These are phyloP conservation scores for Hypomecis atomaria DNA, from an alignment of 2,888 invertebrate genomes.

Conservation along the genomic window DNA sequence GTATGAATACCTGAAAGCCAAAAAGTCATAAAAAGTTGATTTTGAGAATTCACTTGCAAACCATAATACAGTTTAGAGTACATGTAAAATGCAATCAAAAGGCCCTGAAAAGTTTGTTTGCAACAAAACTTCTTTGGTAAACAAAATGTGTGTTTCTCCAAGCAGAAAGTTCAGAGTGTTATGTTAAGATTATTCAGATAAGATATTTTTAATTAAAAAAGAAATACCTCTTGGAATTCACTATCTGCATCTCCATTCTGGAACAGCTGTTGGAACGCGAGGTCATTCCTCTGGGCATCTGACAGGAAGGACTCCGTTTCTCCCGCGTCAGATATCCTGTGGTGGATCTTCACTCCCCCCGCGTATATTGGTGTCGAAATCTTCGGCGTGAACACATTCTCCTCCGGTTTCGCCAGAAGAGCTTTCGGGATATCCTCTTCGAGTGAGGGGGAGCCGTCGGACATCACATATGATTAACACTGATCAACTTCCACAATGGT, in stretches of 20 bases:
- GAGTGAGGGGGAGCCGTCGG: conserved; percentile 82
- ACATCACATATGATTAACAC: conserved; percentile 69
- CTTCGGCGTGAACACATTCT: conserved; percentile 79
- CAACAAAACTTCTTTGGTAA: too few relatives aligned
- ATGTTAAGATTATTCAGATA: too few relatives aligned
- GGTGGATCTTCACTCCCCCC: conserved; percentile 72
- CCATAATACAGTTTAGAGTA: too few relatives aligned
- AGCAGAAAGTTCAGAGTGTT: too few relatives aligned
- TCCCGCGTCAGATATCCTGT: conserved; percentile 67
- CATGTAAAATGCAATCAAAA: too few relatives aligned
- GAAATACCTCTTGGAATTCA: conserved; percentile 67
- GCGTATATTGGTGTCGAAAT: conserved; percentile 75
- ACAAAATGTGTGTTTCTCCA: too few relatives aligned
- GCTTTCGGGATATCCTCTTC: conserved; percentile 80
- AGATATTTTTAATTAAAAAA: too few relatives aligned
- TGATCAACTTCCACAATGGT: conserved; percentile 36
- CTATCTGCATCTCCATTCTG: conserved; percentile 73
- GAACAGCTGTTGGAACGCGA: conserved; percentile 76
- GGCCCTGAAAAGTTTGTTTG: too few relatives aligned
- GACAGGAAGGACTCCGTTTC: conserved; percentile 75
- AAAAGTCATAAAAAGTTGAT: too few relatives aligned
- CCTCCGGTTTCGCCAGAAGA: conserved; percentile 68
- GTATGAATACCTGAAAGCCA: too few relatives aligned
- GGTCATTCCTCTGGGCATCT: conserved; percentile 76
- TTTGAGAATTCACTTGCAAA: too few relatives aligned